Evolutionary conservation across 2,797 vertebrate species (phyloP).

Genomic region (Philypnodon macrostomus): DNA sequence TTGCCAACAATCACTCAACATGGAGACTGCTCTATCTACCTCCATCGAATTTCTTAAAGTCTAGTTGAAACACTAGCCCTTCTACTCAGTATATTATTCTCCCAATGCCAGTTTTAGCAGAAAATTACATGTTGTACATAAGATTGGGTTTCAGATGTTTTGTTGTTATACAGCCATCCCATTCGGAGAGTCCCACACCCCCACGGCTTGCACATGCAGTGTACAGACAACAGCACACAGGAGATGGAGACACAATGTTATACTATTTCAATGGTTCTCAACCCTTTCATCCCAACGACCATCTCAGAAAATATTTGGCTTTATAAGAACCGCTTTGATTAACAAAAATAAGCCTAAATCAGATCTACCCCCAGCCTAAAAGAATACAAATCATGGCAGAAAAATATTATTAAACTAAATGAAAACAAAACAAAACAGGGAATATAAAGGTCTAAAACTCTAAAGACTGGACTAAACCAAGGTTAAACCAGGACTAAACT

Average conservation of each 20-base stretch:
- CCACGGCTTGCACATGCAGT: slow-evolving; percentile 16
- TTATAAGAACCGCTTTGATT: too few relatives aligned
- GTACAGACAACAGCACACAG: slow-evolving; percentile 17
- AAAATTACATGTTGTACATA: slow-evolving; percentile 8
- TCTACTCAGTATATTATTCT: background rate
- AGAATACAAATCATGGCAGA: too few relatives aligned
- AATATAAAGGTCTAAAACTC: too few relatives aligned
- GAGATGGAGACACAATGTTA: slow-evolving; percentile 44
- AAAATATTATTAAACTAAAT: too few relatives aligned
- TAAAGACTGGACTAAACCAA: too few relatives aligned
- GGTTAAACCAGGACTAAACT: too few relatives aligned
- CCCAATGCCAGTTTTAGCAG: slow-evolving; percentile 4
- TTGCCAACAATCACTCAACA: slow-evolving; percentile 7
- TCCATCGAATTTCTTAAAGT: slow-evolving; percentile 8
- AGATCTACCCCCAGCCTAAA: too few relatives aligned
- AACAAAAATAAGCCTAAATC: too few relatives aligned
- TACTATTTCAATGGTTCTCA: too few relatives aligned
- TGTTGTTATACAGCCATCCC: slow-evolving; percentile 2
- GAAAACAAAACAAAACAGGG: too few relatives aligned
- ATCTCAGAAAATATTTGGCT: too few relatives aligned
- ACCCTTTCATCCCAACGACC: too few relatives aligned
- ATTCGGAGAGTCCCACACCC: background rate
- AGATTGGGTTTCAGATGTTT: slow-evolving; percentile 2
- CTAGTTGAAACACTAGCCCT: background rate
- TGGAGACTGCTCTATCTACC: background rate